Percentiles rank a stretch among this genome's conserved stretches.
phyloP scores from a whole-genome alignment of 35 echinoderm and acorn worm species.

The Lytechinus variegatus region DNA sequence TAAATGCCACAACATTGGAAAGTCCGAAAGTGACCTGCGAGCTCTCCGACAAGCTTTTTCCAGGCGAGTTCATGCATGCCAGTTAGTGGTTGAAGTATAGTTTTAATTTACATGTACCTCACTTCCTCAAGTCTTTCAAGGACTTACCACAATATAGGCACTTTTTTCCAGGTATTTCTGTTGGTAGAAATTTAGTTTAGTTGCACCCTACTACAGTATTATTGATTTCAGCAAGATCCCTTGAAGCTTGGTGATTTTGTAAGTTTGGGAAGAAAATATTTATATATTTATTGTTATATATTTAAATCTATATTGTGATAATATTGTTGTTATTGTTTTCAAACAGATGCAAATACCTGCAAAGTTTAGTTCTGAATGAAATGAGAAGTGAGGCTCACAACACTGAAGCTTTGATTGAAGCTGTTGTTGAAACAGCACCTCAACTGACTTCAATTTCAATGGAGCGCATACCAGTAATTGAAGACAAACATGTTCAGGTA shows the following conservation, averaged over 20 bases:
- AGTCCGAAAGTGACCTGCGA: background rate
- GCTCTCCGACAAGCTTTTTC: background rate
- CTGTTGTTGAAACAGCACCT: constrained; percentile 51
- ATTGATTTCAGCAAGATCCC: no score
- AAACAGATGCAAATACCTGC: constrained; percentile 60
- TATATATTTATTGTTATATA: no score
- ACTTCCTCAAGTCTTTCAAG: background rate
- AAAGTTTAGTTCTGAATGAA: constrained; percentile 56
- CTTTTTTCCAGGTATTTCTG: no score
- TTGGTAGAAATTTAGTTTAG: no score
- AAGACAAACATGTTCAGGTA: constrained; percentile 76
- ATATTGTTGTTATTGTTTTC: constrained; percentile 17
- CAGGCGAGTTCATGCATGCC: constrained; percentile 4
- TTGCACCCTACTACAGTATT: no score
- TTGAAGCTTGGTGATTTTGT: no score
- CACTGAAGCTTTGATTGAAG: constrained; percentile 15
- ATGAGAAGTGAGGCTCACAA: constrained; percentile 41
- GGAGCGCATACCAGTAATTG: constrained; percentile 57
- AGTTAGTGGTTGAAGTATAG: background rate
- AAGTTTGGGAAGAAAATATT: no score
- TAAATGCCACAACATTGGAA: constrained; percentile 50
- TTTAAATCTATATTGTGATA: no score
- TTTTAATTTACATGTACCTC: background rate
- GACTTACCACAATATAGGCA: no score
- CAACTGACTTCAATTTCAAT: constrained; percentile 69